Evolutionary conservation across 30 jellyfish, hydroid and myxozoan species (phyloP).

Genomic region (Catostylus mosaicus): DNA sequence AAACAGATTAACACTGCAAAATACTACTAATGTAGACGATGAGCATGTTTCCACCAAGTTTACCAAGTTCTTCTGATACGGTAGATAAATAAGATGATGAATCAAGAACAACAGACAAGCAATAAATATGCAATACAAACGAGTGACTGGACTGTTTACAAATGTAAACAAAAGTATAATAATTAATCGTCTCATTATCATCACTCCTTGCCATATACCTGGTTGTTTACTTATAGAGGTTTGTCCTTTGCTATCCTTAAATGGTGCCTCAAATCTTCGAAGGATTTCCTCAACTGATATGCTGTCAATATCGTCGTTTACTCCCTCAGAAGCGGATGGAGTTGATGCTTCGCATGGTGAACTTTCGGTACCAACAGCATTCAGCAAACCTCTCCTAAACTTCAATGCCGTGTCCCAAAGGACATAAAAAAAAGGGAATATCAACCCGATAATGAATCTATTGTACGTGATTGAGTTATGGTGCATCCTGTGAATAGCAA

Average conservation of each 20-base stretch:
- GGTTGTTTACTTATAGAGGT: constrained; percentile 31
- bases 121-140: constrained; percentile 68
- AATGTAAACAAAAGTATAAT: constrained; percentile 77
- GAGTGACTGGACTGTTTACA: constrained; percentile 77
- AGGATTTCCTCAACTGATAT: constrained; percentile 64
- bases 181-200: constrained; percentile 75
- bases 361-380: no score
- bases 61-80: constrained; percentile 63
- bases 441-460: constrained; percentile 71
- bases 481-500: constrained; percentile 49
- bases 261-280: constrained; percentile 76
- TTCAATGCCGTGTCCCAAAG: constrained; percentile 21
- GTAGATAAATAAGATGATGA: constrained; percentile 80
- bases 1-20: constrained; percentile 86
- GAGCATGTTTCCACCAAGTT: constrained; percentile 75
- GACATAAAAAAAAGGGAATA: constrained; percentile 68
- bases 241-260: constrained; percentile 6
- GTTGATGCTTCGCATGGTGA: no score
- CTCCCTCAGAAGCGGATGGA: background rate
- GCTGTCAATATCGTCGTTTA: background rate
- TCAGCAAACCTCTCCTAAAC: no score
- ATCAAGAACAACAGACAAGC: constrained; percentile 81
- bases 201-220: constrained; percentile 94
- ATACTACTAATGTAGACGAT: constrained; percentile 66
- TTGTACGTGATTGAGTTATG: constrained; percentile 38